phyloP scores from a whole-genome alignment of 2,113 vertebrate species.

The Peromyscus polionotus region DNA sequence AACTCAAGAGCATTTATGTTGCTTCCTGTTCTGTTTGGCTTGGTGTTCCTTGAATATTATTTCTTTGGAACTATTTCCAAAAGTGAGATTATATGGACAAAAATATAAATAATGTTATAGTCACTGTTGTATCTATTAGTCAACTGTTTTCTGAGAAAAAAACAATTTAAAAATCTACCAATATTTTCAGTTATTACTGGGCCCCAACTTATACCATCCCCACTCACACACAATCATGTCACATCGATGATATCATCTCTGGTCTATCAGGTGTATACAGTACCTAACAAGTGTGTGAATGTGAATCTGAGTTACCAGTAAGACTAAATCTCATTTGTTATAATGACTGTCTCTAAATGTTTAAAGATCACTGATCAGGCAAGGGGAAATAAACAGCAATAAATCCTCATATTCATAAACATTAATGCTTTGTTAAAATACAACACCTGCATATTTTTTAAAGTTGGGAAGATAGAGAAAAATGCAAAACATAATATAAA shows the following conservation, averaged over 20 bases:
- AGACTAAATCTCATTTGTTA: background rate
- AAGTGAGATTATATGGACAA: background rate
- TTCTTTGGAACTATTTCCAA: conserved; percentile 28
- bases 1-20: conserved; percentile 24
- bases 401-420: background rate
- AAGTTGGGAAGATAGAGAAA: background rate
- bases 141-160: background rate
- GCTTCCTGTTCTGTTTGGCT: background rate
- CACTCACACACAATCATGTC: background rate
- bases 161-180: background rate
- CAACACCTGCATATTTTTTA: background rate
- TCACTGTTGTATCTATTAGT: background rate
- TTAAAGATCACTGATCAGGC: background rate
- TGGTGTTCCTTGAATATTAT: background rate
- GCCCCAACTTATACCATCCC: background rate
- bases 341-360: conserved; percentile 4
- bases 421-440: background rate
- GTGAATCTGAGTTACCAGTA: background rate
- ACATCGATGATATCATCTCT: background rate
- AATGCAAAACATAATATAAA: background rate
- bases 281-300: background rate
- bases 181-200: background rate
- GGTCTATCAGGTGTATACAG: background rate
- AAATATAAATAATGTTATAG: conserved; percentile 12
- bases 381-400: background rate